These are phyloP conservation scores for Trimorus sp. DNA, from an alignment of 2,888 invertebrate species.

Conservation along the genomic window DNA sequence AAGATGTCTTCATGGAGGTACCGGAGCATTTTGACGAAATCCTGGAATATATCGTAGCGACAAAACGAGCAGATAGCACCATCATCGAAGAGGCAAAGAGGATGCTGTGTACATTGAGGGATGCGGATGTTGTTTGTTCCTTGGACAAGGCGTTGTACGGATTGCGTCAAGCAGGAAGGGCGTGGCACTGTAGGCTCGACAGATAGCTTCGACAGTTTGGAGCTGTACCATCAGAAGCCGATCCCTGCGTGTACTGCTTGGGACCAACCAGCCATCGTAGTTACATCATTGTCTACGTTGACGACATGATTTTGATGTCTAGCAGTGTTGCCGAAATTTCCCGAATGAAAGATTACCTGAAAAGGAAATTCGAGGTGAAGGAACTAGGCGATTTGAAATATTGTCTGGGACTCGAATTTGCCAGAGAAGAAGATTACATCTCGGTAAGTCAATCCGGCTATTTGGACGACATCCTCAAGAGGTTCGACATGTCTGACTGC, in stretches of 20 bases:
- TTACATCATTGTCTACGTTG: slow-evolving; percentile 47
- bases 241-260: slow-evolving; percentile 48
- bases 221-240: slow-evolving; percentile 50
- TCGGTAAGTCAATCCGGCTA: slow-evolving; percentile 47
- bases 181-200: slow-evolving; percentile 53
- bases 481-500: slow-evolving; percentile 56
- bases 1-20: background rate
- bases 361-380: background rate
- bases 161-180: slow-evolving; percentile 58
- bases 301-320: slow-evolving; percentile 48
- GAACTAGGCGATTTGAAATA: slow-evolving; percentile 5
- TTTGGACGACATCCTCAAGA: slow-evolving; percentile 50
- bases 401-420: slow-evolving; percentile 42
- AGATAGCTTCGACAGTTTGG: slow-evolving; percentile 34
- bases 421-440: slow-evolving; percentile 22
- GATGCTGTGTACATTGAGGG: background rate
- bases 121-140: slow-evolving; percentile 42
- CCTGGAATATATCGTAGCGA: background rate
- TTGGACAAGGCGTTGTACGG: slow-evolving; percentile 55
- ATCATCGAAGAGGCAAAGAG: background rate
- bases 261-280: slow-evolving; percentile 13
- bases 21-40: background rate
- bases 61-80: background rate
- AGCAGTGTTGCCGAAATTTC: background rate
- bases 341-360: background rate